phyloP scores from a whole-genome alignment of 2,888 invertebrate species.

The Tachina lurida region DNA sequence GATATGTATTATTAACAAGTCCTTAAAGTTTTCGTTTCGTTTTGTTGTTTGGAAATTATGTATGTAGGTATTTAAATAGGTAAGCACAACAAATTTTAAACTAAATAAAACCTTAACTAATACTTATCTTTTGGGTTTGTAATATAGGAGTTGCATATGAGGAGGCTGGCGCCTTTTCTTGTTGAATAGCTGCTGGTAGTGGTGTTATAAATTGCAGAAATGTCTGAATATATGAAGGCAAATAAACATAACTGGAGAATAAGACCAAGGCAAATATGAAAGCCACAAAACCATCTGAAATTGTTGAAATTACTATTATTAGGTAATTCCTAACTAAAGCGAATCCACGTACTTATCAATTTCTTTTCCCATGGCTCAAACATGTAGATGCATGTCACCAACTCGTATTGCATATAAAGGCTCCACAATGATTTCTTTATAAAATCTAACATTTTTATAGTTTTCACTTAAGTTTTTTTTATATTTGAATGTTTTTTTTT shows the following conservation, averaged over 20 bases:
- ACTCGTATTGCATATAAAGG: conserved; percentile 82
- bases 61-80: background rate
- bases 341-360: conserved; percentile 80
- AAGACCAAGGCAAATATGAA: conserved; percentile 83
- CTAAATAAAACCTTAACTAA: conserved; percentile 70
- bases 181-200: conserved; percentile 72
- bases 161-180: conserved; percentile 34
- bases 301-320: background rate
- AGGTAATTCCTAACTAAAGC: background rate
- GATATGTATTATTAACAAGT: background rate
- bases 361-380: conserved; percentile 84
- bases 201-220: conserved; percentile 79
- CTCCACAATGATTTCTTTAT: conserved; percentile 75
- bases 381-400: conserved; percentile 83
- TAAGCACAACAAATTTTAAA: background rate
- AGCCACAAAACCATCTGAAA: conserved; percentile 83
- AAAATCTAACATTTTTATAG: conserved; percentile 65
- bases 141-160: conserved; percentile 75
- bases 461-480: background rate
- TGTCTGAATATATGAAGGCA: conserved; percentile 84
- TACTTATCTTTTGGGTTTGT: conserved; percentile 76
- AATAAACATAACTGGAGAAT: conserved; percentile 85
- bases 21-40: background rate
- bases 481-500: background rate
- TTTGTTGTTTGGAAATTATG: background rate